These are phyloP conservation scores for Deroptyus accipitrinus DNA, from an alignment of 2,113 vertebrate species.

Conservation along the genomic window DNA sequence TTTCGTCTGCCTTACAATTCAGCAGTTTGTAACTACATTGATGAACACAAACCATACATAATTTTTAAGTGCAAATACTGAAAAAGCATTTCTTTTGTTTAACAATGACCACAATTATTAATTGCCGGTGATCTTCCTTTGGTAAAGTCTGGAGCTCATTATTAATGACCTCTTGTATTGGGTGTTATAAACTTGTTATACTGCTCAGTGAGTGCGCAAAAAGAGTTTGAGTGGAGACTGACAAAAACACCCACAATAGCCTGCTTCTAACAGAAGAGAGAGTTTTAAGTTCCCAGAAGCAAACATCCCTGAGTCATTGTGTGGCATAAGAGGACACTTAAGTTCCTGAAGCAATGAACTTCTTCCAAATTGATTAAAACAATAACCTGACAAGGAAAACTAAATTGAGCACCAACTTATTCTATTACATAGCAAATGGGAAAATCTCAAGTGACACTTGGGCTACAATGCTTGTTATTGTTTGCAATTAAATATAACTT, in stretches of 20 bases:
- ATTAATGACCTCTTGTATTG: not conserved
- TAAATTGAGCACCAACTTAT: not conserved
- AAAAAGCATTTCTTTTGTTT: not conserved
- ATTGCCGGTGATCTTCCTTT: not conserved
- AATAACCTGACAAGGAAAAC: not conserved
- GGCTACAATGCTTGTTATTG: not conserved
- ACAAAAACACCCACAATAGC: not conserved
- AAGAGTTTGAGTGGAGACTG: not conserved
- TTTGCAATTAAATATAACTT: not conserved
- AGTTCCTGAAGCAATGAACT: not conserved
- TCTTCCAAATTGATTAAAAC: not conserved
- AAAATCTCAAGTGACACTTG: not conserved
- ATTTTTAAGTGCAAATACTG: not conserved
- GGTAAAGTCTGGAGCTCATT: not conserved
- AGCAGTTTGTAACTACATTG: not conserved
- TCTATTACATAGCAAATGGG: not conserved
- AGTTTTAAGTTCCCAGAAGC: not conserved
- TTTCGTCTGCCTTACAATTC: not conserved
- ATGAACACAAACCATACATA: not conserved
- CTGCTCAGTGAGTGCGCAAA: not conserved
- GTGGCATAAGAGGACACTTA: not conserved
- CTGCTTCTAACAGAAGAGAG: not conserved
- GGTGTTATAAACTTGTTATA: not conserved
- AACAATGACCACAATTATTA: slow-evolving; percentile 6
- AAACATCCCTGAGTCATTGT: not conserved